Conservation (phyloP, 2,888 invertebrate species). For the Theristus sp. region DNA sequence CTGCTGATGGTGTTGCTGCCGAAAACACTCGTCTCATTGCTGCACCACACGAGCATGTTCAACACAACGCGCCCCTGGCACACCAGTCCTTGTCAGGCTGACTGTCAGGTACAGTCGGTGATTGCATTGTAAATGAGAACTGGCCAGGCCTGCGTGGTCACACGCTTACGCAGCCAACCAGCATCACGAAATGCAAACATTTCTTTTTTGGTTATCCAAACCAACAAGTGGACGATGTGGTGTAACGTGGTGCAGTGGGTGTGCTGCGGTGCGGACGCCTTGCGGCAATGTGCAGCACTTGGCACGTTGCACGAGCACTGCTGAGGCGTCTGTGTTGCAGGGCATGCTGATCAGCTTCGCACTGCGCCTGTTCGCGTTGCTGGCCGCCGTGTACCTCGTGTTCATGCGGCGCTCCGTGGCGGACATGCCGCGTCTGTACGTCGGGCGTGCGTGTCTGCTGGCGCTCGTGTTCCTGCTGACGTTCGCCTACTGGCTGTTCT, state of each 20-base stretch:
- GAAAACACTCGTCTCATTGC: constrained; percentile 40
- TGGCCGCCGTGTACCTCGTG: constrained; percentile 76
- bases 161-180: no score
- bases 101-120: no score
- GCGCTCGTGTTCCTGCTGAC: constrained; percentile 71
- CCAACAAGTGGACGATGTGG: no score
- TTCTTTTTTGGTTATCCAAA: no score
- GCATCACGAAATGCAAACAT: no score
- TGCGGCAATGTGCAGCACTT: no score
- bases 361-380: constrained; percentile 69
- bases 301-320: no score
- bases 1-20: constrained; percentile 84
- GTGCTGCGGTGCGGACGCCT: no score
- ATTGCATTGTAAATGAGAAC: no score
- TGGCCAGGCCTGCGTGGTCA: no score
- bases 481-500: constrained; percentile 94
- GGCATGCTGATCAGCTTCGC: constrained; percentile 57
- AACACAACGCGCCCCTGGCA: constrained; percentile 2
- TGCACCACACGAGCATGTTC: constrained; percentile 37
- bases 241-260: no score
- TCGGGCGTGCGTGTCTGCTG: constrained; percentile 71
- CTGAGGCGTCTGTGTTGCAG: no score
- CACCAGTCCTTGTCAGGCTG: constrained; percentile 49
- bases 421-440: constrained; percentile 71
- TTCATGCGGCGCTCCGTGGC: constrained; percentile 60